Percentiles rank a stretch among this genome's conserved stretches.
These are phyloP conservation scores for Psammodynastes pulverulentus DNA, from an alignment of 2,113 vertebrate genomes.

Conservation along the genomic window DNA sequence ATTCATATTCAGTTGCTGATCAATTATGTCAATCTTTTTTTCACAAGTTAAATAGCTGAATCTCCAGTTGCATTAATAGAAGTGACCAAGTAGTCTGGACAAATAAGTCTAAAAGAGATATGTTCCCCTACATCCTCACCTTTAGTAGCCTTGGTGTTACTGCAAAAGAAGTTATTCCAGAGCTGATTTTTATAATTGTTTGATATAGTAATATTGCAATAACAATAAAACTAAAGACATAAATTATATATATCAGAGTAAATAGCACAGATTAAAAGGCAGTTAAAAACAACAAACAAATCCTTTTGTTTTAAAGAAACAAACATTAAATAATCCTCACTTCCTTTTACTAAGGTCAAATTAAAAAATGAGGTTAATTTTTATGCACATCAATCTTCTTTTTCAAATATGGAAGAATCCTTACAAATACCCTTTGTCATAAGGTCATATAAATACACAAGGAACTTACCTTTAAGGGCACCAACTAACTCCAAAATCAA, in stretches of 20 bases:
- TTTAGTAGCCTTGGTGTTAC: background rate
- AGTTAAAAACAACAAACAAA: background rate
- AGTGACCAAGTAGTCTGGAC: background rate
- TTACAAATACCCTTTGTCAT: background rate
- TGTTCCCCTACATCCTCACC: background rate
- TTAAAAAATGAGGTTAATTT: background rate
- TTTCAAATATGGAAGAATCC: background rate
- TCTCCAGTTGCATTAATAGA: background rate
- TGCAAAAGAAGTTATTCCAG: background rate
- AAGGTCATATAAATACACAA: background rate
- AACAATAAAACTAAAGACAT: background rate
- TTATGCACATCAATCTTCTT: background rate
- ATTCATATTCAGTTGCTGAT: background rate
- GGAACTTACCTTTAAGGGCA: constrained; percentile 9
- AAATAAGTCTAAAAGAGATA: background rate
- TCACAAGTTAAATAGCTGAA: background rate
- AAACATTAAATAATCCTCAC: background rate
- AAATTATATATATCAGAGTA: background rate
- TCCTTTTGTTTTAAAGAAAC: background rate
- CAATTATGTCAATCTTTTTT: background rate
- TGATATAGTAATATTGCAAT: background rate
- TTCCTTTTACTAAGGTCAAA: background rate
- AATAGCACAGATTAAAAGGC: background rate
- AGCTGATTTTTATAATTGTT: background rate
- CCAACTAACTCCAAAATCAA: background rate